Percentiles rank a stretch among this genome's conserved stretches.
phyloP scores from a whole-genome alignment of 2,888 invertebrate genomes.

The Amblyteles armatorius region DNA sequence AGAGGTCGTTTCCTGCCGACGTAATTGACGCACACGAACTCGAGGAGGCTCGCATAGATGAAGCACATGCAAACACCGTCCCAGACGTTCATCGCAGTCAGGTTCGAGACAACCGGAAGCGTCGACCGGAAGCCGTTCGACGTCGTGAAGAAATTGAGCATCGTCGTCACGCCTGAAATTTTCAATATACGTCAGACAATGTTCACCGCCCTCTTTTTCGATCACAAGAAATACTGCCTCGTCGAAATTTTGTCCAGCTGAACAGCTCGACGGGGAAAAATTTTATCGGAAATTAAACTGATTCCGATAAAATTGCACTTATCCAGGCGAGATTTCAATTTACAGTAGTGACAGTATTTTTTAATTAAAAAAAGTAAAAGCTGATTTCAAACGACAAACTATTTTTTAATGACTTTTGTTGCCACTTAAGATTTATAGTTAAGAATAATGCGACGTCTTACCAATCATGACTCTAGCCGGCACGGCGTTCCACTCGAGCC shows the following conservation, averaged over 20 bases:
- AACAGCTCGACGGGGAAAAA: background rate
- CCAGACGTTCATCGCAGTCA: slow-evolving; percentile 98
- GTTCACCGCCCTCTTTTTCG: background rate
- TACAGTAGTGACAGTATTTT: background rate
- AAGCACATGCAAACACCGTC: slow-evolving; percentile 99
- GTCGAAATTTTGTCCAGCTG: background rate
- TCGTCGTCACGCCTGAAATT: slow-evolving; percentile 95
- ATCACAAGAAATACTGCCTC: background rate
- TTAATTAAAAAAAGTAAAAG: background rate
- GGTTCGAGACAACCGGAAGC: slow-evolving; percentile 96
- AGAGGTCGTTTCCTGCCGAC: slow-evolving; percentile 95
- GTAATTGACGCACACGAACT: slow-evolving; percentile 98
- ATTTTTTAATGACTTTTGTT: background rate
- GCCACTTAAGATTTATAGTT: background rate
- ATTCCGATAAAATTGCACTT: background rate
- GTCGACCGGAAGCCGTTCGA: slow-evolving; percentile 96
- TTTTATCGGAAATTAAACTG: background rate
- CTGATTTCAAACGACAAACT: background rate
- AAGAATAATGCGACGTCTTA: slow-evolving; percentile 85
- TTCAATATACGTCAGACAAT: slow-evolving; percentile 28
- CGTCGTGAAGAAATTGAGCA: slow-evolving; percentile 99
- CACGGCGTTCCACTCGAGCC: slow-evolving; percentile 99
- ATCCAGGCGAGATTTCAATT: background rate
- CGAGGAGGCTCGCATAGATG: slow-evolving; percentile 96
- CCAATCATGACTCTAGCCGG: slow-evolving; percentile 98